Conservation (phyloP, 2,888 invertebrate genomes). For the Halocaridina rubra region DNA sequence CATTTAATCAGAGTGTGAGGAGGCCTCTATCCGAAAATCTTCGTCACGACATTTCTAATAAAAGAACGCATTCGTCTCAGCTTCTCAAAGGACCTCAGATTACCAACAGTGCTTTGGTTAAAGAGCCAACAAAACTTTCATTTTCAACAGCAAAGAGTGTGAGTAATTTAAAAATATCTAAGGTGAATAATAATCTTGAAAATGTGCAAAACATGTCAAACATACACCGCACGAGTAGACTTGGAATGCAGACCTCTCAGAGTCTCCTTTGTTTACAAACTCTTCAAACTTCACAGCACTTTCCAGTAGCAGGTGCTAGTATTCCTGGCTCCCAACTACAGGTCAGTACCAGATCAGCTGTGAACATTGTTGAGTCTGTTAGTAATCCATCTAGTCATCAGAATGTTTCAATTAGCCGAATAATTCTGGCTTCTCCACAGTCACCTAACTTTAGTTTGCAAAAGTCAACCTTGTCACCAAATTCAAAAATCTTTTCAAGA, state of each 20-base stretch:
- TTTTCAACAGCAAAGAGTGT: neutral
- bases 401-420: constrained; percentile 33
- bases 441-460: constrained; percentile 52
- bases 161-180: neutral
- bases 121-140: neutral
- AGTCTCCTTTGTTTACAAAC: constrained; percentile 16
- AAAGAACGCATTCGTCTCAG: neutral
- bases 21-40: constrained; percentile 38
- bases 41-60: neutral
- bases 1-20: neutral
- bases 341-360: constrained; percentile 13
- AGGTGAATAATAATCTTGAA: constrained; percentile 2
- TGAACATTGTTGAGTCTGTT: constrained; percentile 25
- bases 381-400: constrained; percentile 12
- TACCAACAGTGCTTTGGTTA: neutral
- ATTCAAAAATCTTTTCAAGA: constrained; percentile 52
- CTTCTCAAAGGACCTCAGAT: neutral
- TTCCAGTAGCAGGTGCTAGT: constrained; percentile 24
- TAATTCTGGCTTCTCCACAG: constrained; percentile 46
- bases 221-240: neutral
- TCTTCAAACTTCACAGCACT: neutral
- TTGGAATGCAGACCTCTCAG: constrained; percentile 6
- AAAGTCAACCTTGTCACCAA: constrained; percentile 47
- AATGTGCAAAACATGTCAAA: neutral
- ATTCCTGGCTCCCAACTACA: constrained; percentile 20